A percentile compares a stretch with the other conserved stretches of the same genome.
These are phyloP conservation scores for Aplodontia rufa DNA, from an alignment of 2,113 vertebrate genomes.

Conservation along the genomic window DNA sequence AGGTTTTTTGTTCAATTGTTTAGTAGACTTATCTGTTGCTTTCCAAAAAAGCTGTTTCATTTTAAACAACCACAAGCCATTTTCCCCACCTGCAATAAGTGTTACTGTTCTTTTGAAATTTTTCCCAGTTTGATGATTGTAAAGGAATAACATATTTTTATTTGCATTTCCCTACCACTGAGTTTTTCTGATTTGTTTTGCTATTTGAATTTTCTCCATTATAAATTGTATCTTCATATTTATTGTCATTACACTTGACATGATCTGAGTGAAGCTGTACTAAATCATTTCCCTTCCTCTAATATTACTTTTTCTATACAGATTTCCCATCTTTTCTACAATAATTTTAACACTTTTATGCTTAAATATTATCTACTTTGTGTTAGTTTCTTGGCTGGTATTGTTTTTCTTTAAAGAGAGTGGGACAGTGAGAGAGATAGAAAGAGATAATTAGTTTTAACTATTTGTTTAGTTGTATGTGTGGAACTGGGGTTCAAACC, in stretches of 20 bases:
- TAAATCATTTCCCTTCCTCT: neutral
- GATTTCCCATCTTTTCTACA: neutral
- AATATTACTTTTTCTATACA: neutral
- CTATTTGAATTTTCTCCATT: neutral
- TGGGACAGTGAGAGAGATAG: too few species aligned
- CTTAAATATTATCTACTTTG: neutral
- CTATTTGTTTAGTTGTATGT: too few species aligned
- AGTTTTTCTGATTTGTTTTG: conserved; percentile 39
- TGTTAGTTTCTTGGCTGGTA: neutral
- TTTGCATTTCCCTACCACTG: conserved; percentile 39
- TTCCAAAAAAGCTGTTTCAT: neutral
- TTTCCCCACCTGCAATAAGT: conserved; percentile 52
- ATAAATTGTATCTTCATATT: neutral
- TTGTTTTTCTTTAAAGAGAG: too few species aligned
- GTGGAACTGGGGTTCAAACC: too few species aligned
- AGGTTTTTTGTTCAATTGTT: conserved; percentile 24
- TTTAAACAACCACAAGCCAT: conserved; percentile 23
- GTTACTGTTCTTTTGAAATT: conserved; percentile 55
- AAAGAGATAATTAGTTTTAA: too few species aligned
- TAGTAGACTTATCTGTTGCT: neutral
- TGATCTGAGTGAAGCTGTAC: neutral
- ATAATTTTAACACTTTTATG: neutral
- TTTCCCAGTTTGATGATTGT: conserved; percentile 24
- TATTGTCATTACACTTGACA: neutral
- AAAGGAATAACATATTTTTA: conserved; percentile 51